Evolutionary conservation across 2,113 vertebrate species (phyloP).

Genomic region (Mystacornis crossleyi): DNA sequence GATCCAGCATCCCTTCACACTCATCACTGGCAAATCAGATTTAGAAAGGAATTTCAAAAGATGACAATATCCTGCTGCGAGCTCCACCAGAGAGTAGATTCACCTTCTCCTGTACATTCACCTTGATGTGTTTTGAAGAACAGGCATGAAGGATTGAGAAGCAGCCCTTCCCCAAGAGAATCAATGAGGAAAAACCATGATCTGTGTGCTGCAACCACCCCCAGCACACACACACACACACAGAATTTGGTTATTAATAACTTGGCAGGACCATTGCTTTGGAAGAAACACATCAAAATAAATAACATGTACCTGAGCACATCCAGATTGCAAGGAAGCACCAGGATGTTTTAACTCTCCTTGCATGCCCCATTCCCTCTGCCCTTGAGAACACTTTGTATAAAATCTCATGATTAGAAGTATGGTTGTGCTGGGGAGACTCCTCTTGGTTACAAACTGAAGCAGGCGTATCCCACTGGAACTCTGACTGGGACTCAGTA

Average conservation of each 20-base stretch:
- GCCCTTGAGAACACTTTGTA: not conserved
- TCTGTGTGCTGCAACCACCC: not conserved
- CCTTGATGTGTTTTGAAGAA: not conserved
- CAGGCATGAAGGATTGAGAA: not conserved
- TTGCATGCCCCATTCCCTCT: not conserved
- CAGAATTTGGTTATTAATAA: not conserved
- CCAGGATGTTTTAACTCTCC: not conserved
- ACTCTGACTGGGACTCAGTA: not conserved
- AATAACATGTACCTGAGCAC: not conserved
- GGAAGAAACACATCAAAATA: not conserved
- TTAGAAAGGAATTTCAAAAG: not conserved
- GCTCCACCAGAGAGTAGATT: not conserved
- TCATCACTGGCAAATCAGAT: not conserved
- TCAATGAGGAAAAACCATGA: rapidly evolving
- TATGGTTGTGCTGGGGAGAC: not conserved
- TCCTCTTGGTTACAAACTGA: not conserved
- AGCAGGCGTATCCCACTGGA: not conserved
- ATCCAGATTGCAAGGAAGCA: not conserved
- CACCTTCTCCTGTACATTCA: not conserved
- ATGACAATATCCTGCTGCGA: not conserved
- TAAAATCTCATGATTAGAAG: not conserved
- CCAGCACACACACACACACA: not conserved
- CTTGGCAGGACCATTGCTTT: not conserved
- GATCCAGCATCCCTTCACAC: not conserved
- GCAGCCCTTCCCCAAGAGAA: not conserved